A percentile compares a stretch with the other conserved stretches of the same genome.
phyloP scores from a whole-genome alignment of 2,888 invertebrate species.

The Netelia inedita region DNA sequence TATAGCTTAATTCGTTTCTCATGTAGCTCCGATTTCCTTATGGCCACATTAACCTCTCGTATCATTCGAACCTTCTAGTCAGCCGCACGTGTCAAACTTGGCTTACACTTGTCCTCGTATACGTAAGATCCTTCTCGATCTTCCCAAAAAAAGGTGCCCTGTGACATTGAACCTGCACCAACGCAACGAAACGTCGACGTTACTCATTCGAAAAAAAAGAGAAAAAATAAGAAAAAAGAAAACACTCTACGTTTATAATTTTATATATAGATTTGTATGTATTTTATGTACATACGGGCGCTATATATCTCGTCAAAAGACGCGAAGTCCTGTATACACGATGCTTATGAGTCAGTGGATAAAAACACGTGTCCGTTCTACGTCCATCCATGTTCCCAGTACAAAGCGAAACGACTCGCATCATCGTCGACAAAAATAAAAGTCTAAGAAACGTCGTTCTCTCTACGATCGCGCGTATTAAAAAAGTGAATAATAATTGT shows the following conservation, averaged over 20 bases:
- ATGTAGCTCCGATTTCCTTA: slow-evolving; percentile 26
- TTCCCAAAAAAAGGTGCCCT: background rate
- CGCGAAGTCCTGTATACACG: background rate
- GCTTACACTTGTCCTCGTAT: background rate
- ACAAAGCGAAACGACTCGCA: slow-evolving; percentile 4
- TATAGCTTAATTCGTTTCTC: slow-evolving; percentile 9
- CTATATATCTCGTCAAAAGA: slow-evolving; percentile 1
- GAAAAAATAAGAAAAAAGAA: too few species aligned
- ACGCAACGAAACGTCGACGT: background rate
- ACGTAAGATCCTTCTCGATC: background rate
- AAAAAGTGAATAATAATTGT: background rate
- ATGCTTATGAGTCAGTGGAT: slow-evolving; percentile 5
- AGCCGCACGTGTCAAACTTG: background rate
- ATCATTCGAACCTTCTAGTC: slow-evolving; percentile 21
- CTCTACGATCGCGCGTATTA: background rate
- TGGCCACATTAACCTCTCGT: slow-evolving; percentile 3
- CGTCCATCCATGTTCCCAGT: background rate
- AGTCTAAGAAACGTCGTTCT: background rate
- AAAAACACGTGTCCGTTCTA: background rate
- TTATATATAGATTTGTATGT: background rate
- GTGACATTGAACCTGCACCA: slow-evolving; percentile 24
- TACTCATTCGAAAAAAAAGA: slow-evolving; percentile 21
- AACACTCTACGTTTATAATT: background rate
- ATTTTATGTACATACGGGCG: background rate
- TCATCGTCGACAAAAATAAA: background rate